Conservation (phyloP, 2,797 vertebrate genomes). For the Hypotaenidia philippensis region DNA sequence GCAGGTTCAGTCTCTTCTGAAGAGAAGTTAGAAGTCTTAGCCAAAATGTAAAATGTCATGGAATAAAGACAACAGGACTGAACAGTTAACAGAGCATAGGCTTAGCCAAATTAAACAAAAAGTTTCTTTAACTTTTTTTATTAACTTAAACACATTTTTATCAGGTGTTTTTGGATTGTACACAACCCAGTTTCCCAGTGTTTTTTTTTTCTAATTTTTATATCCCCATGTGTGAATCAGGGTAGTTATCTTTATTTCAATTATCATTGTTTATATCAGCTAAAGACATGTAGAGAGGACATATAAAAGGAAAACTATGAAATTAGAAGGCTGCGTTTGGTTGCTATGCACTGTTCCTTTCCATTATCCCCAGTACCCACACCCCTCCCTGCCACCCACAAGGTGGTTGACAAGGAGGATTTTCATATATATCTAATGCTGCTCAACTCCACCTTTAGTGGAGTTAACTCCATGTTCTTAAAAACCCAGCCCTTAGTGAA, state of each 20-base stretch:
- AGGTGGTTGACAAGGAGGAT: neutral
- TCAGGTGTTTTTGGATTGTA: neutral
- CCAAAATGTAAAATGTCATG: neutral
- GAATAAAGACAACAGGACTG: neutral
- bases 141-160: neutral
- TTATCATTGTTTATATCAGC: neutral
- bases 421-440: neutral
- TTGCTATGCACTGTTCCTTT: neutral
- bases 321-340: neutral
- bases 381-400: neutral
- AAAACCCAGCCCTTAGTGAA: neutral
- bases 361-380: neutral
- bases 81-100: neutral
- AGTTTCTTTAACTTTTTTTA: neutral
- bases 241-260: neutral
- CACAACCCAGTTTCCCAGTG: neutral
- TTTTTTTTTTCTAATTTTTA: neutral
- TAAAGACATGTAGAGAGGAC: neutral
- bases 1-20: neutral
- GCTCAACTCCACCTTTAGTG: neutral
- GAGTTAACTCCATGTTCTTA: neutral
- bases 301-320: neutral
- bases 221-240: neutral
- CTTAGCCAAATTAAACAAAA: neutral
- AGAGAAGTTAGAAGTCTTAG: neutral